Evolutionary conservation across 2,888 invertebrate genomes (phyloP).

Genomic region (Xestia sexstrigata): DNA sequence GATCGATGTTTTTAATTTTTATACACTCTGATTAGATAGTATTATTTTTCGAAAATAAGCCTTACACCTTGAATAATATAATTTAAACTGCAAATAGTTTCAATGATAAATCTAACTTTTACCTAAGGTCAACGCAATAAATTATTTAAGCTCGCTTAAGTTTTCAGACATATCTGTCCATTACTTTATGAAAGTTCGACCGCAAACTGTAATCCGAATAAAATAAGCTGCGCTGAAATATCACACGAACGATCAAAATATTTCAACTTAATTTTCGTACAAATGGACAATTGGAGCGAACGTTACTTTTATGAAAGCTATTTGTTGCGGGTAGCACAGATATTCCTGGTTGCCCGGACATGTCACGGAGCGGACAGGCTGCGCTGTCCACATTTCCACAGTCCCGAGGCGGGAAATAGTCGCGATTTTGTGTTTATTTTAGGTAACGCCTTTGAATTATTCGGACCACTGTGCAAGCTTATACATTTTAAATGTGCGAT

Average conservation of each 20-base stretch:
- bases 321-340: constrained; percentile 73
- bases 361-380: constrained; percentile 79
- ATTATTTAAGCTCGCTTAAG: constrained; percentile 34
- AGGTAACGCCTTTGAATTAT: constrained; percentile 79
- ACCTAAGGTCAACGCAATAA: constrained; percentile 30
- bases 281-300: constrained; percentile 56
- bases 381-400: constrained; percentile 79
- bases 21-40: too few relatives aligned
- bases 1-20: background rate
- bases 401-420: constrained; percentile 78
- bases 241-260: constrained; percentile 52
- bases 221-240: constrained; percentile 48
- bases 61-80: background rate
- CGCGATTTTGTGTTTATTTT: constrained; percentile 83
- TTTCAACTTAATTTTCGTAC: constrained; percentile 60
- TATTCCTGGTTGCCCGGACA: constrained; percentile 77
- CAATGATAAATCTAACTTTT: constrained; percentile 14
- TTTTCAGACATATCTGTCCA: constrained; percentile 46
- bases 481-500: constrained; percentile 51
- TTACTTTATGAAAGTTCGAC: constrained; percentile 35
- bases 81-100: background rate
- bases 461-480: constrained; percentile 66
- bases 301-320: constrained; percentile 70
- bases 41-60: background rate
- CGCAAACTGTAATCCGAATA: constrained; percentile 39